Evolutionary conservation across 2,888 invertebrate genomes (phyloP).

Genomic region (Aphodius sticticus): DNA sequence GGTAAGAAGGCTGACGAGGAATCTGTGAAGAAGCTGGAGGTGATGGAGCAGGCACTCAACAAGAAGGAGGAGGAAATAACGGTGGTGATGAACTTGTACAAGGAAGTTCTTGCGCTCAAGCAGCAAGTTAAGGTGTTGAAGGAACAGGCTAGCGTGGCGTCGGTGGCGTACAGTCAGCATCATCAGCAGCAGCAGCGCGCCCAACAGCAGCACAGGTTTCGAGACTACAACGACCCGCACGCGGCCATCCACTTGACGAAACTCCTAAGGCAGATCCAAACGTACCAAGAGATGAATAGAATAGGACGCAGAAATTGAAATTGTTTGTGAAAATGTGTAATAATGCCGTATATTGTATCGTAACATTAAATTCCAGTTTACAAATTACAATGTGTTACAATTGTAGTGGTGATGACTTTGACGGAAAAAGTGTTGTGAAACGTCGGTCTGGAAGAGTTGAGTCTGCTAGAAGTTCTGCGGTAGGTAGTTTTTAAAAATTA

Average conservation of each 20-base stretch:
- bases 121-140: slow-evolving; percentile 55
- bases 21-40: slow-evolving; percentile 51
- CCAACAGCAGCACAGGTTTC: slow-evolving; percentile 33
- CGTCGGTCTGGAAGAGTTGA: too few relatives aligned
- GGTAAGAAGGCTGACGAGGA: slow-evolving; percentile 43
- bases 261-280: slow-evolving; percentile 57
- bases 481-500: too few relatives aligned
- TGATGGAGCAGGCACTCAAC: slow-evolving; percentile 53
- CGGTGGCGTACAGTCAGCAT: slow-evolving; percentile 41
- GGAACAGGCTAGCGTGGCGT: slow-evolving; percentile 50
- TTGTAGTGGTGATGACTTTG: too few relatives aligned
- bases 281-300: slow-evolving; percentile 50
- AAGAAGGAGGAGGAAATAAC: slow-evolving; percentile 59
- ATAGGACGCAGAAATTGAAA: slow-evolving; percentile 38
- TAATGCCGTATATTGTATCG: neutral
- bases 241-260: slow-evolving; percentile 57
- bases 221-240: slow-evolving; percentile 51
- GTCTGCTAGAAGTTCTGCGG: too few relatives aligned
- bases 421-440: too few relatives aligned
- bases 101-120: slow-evolving; percentile 58
- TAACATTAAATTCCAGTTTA: neutral
- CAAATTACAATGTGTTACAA: neutral
- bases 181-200: slow-evolving; percentile 29
- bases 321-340: slow-evolving; percentile 9
- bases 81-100: slow-evolving; percentile 58